A percentile compares a stretch with the other conserved stretches of the same genome.
These are phyloP conservation scores for Cephus pulcher DNA, from an alignment of 2,888 invertebrate genomes.

Conservation along the genomic window DNA sequence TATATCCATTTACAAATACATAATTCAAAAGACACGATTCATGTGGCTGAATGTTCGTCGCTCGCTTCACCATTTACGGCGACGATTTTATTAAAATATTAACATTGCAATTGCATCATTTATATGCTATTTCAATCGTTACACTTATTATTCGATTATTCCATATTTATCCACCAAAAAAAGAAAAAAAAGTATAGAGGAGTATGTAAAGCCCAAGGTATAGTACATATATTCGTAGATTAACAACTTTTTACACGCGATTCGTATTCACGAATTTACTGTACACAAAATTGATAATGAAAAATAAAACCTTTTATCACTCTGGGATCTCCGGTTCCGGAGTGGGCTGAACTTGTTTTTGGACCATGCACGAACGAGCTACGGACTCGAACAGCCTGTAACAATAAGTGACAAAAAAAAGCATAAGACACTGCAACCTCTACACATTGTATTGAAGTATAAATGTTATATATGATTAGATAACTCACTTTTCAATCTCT, in stretches of 20 bases:
- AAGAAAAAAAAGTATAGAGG: conserved; percentile 31
- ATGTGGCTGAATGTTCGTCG: conserved; percentile 52
- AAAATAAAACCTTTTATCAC: conserved; percentile 68
- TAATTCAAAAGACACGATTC: conserved; percentile 57
- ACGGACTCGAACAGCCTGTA: conserved; percentile 94
- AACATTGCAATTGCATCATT: conserved; percentile 59
- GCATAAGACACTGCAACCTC: conserved; percentile 8
- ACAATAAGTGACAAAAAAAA: conserved; percentile 32
- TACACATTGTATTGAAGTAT: conserved; percentile 5
- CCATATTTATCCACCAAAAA: conserved; percentile 45
- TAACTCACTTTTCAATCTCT: conserved; percentile 96
- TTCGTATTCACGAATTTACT: conserved; percentile 54
- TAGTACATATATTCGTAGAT: conserved; percentile 47
- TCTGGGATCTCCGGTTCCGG: conserved; percentile 77
- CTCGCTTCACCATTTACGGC: conserved; percentile 51
- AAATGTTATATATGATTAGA: conserved; percentile 16
- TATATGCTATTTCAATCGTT: conserved; percentile 37
- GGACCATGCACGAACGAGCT: conserved; percentile 94
- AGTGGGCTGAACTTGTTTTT: conserved; percentile 77
- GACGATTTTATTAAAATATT: conserved; percentile 61
- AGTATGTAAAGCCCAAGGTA: conserved; percentile 45
- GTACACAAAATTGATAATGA: conserved; percentile 54
- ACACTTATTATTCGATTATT: conserved; percentile 52
- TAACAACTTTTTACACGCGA: conserved; percentile 64
- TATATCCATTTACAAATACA: conserved; percentile 39